These are phyloP conservation scores for Drosophila nannoptera DNA, from an alignment of 1,140 invertebrate species.

Conservation along the genomic window DNA sequence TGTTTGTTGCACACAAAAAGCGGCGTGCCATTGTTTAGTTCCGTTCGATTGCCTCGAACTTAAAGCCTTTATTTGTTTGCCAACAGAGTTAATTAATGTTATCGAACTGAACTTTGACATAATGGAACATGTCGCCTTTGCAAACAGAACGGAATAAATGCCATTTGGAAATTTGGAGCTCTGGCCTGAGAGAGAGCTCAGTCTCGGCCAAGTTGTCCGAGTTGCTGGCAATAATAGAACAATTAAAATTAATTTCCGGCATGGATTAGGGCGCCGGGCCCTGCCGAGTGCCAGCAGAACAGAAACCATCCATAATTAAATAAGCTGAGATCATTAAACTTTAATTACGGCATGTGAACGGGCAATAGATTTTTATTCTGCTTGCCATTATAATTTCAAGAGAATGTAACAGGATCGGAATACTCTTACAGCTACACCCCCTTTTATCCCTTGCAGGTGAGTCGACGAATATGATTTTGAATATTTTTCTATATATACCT, in stretches of 20 bases:
- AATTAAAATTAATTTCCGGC: constrained; percentile 73
- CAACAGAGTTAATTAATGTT: constrained; percentile 58
- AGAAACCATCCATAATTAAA: constrained; percentile 74
- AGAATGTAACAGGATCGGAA: constrained; percentile 19
- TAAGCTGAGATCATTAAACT: constrained; percentile 75
- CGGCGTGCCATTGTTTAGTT: constrained; percentile 20
- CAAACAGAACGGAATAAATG: constrained; percentile 65
- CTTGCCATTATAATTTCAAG: constrained; percentile 40
- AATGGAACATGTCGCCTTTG: constrained; percentile 42
- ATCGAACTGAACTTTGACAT: constrained; percentile 1
- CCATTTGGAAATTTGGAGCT: constrained; percentile 62
- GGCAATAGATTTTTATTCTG: constrained; percentile 72
- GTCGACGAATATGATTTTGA: too few species aligned
- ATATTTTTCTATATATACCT: too few species aligned
- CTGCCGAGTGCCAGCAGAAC: constrained; percentile 33
- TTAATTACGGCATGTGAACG: constrained; percentile 77
- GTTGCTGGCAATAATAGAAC: constrained; percentile 36
- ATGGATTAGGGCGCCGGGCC: constrained; percentile 45
- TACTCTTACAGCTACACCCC: not conserved
- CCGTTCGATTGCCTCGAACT: too few species aligned
- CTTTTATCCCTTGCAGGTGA: not conserved
- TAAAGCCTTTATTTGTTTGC: constrained; percentile 55
- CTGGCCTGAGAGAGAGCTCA: constrained; percentile 16
- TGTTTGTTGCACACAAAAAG: too few species aligned
- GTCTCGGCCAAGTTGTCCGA: constrained; percentile 36